Conservation (phyloP, 1,140 invertebrate genomes). For the Steinernema khuongi region DNA sequence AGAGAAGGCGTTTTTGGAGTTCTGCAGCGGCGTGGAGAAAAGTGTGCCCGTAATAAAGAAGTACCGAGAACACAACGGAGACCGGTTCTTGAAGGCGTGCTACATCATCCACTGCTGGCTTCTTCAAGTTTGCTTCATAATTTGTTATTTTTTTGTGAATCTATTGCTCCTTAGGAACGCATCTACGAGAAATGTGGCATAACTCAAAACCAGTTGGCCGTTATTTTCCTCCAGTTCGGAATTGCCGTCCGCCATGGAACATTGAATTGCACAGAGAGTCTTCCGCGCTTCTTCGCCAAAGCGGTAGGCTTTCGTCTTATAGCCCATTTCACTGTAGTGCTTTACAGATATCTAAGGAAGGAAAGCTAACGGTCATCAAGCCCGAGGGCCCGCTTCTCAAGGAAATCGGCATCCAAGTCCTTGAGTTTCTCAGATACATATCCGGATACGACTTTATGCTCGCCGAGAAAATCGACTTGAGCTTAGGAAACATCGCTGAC, state of each 20-base stretch:
- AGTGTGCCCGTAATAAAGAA: background rate
- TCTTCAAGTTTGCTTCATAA: background rate
- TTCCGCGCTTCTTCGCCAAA: too few species aligned
- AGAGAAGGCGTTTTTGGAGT: background rate
- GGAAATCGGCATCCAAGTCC: background rate
- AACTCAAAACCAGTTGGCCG: background rate
- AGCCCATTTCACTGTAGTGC: too few species aligned
- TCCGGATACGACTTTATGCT: slow-evolving; percentile 4
- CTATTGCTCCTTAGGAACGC: background rate
- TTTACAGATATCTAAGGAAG: background rate
- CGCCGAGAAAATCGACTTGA: background rate
- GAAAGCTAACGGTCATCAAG: background rate
- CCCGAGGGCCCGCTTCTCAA: background rate
- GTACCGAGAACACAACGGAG: background rate
- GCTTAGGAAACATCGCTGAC: background rate
- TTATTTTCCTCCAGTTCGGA: background rate
- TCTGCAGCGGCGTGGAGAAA: background rate
- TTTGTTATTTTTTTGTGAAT: background rate
- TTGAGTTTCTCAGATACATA: background rate
- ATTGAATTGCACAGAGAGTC: too few species aligned
- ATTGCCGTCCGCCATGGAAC: slow-evolving; percentile 1
- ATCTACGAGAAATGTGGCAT: background rate
- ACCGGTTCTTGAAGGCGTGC: background rate
- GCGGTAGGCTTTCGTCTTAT: too few species aligned
- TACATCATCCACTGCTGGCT: background rate